A percentile compares a stretch with the other conserved stretches of the same genome.
These are phyloP conservation scores for Mormyrops attenuatus DNA, from an alignment of 2,797 vertebrate genomes.

Conservation along the genomic window DNA sequence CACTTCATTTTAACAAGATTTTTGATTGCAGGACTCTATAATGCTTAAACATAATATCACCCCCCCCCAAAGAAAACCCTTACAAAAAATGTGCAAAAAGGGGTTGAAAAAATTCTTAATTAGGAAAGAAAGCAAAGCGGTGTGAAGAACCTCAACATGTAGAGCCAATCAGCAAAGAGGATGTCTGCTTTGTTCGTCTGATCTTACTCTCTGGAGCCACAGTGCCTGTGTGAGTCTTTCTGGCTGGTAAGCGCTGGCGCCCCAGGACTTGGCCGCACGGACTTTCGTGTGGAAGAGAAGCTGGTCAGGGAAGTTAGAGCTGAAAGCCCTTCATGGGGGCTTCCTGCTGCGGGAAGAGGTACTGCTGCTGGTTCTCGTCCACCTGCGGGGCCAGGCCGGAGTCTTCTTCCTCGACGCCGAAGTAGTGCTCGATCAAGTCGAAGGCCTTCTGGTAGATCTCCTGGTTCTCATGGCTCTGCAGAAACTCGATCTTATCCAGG, in stretches of 20 bases:
- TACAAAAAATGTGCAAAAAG: neutral
- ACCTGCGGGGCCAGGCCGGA: constrained; percentile 81
- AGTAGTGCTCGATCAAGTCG: constrained; percentile 95
- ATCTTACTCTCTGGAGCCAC: neutral
- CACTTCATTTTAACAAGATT: constrained; percentile 32
- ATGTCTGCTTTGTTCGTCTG: constrained; percentile 8
- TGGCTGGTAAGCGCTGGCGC: constrained; percentile 34
- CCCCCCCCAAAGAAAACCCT: neutral
- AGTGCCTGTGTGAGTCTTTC: neutral
- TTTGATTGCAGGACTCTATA: constrained; percentile 31
- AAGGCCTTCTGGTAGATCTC: constrained; percentile 99
- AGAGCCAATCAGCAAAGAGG: constrained; percentile 18
- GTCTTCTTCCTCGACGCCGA: constrained; percentile 93
- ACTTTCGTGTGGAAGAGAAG: constrained; percentile 35
- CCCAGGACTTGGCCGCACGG: constrained; percentile 21
- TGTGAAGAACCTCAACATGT: constrained; percentile 17
- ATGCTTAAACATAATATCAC: neutral
- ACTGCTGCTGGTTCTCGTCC: constrained; percentile 93
- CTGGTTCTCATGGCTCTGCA: constrained; percentile 97
- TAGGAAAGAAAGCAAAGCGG: neutral
- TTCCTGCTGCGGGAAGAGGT: constrained; percentile 91
- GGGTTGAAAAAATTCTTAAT: neutral
- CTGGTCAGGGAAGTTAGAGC: constrained; percentile 68
- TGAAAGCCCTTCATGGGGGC: constrained; percentile 99
- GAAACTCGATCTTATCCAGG: constrained; percentile 95